These are phyloP conservation scores for Subanguina moxae DNA, from an alignment of 1,140 invertebrate genomes.

Conservation along the genomic window DNA sequence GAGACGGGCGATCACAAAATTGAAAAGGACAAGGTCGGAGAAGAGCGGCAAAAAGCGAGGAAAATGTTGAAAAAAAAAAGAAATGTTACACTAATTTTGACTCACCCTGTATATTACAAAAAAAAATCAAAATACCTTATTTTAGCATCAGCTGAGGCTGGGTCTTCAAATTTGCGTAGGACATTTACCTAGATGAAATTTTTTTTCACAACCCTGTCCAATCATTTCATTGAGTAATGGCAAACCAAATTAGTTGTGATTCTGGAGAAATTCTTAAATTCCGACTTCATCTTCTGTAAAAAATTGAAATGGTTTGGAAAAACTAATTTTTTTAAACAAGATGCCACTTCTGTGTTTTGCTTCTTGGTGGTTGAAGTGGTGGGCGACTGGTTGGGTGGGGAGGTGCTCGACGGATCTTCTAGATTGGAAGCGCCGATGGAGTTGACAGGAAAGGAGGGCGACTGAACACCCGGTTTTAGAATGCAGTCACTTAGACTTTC, in stretches of 20 bases:
- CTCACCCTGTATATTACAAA: too few relatives aligned
- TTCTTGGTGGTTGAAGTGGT: background rate
- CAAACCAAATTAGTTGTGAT: slow-evolving; percentile 33
- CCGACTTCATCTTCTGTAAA: slow-evolving; percentile 31
- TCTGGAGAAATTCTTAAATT: slow-evolving; percentile 34
- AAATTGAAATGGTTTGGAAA: slow-evolving; percentile 4
- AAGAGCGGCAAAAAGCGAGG: too few relatives aligned
- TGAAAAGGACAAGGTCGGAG: too few relatives aligned
- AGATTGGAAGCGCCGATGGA: slow-evolving; percentile 15
- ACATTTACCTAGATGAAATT: slow-evolving; percentile 6
- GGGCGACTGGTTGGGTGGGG: slow-evolving; percentile 5
- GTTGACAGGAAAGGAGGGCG: slow-evolving; percentile 13
- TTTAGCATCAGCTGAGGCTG: slow-evolving; percentile 36
- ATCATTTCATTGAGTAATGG: too few relatives aligned
- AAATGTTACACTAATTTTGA: background rate
- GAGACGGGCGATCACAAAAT: too few relatives aligned
- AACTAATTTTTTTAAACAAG: background rate
- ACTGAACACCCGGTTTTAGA: slow-evolving; percentile 1
- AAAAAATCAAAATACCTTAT: slow-evolving; percentile 22
- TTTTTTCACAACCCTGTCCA: background rate
- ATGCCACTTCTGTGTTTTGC: background rate
- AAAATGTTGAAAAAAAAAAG: too few relatives aligned
- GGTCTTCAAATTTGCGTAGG: slow-evolving; percentile 27
- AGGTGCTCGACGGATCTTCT: background rate
- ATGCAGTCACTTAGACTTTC: slow-evolving; percentile 21